phyloP scores from a whole-genome alignment of 2,113 vertebrate species.

The Craseonycteris thonglongyai region DNA sequence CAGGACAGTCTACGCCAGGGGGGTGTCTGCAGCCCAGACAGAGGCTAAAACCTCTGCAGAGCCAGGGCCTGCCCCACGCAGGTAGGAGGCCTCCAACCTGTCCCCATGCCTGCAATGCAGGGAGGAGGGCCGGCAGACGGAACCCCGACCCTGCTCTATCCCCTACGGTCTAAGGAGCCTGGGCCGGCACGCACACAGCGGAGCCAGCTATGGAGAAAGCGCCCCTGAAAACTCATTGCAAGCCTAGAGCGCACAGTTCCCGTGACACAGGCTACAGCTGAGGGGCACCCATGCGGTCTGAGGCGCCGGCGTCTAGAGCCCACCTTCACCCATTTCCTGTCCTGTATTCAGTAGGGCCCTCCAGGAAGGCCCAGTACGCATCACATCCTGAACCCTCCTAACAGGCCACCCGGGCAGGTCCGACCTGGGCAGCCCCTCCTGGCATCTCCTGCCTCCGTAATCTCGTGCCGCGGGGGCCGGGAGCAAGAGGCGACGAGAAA shows the following conservation, averaged over 20 bases:
- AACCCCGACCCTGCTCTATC: not conserved
- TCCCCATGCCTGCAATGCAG: not conserved
- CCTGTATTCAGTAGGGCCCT: not conserved
- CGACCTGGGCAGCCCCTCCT: not conserved
- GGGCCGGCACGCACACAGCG: too few species aligned
- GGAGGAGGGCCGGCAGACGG: not conserved
- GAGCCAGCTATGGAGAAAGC: not conserved
- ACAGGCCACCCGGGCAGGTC: not conserved
- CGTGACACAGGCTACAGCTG: not conserved
- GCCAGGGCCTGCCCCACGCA: too few species aligned
- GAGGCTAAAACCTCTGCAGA: not conserved
- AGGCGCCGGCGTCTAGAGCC: not conserved
- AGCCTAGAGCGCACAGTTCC: too few species aligned
- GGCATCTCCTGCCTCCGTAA: not conserved
- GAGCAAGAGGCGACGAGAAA: not conserved
- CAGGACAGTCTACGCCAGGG: not conserved
- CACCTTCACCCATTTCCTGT: not conserved
- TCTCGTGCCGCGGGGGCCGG: not conserved
- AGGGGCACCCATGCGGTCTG: not conserved
- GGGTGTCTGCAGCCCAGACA: not conserved
- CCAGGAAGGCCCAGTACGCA: not conserved
- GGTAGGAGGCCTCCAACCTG: not conserved
- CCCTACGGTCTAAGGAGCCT: not conserved
- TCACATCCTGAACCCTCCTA: too few species aligned
- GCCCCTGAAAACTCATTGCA: not conserved